Evolutionary conservation across 2,113 vertebrate genomes (phyloP).

Genomic region (Anas platyrhynchos): DNA sequence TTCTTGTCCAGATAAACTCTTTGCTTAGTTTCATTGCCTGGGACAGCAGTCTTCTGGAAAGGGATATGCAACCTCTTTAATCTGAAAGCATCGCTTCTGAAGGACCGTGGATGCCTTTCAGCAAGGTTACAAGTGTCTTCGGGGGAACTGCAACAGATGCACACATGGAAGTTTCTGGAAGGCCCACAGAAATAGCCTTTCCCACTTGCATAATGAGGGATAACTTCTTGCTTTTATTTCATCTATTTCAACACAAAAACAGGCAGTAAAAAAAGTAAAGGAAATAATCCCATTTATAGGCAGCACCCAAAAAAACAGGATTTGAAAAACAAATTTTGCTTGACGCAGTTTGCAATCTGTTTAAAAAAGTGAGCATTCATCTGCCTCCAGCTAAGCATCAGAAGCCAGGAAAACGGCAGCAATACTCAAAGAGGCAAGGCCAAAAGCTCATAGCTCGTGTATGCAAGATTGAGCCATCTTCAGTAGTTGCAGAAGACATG

Average conservation of each 20-base stretch:
- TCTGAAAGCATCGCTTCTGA: neutral
- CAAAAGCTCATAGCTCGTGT: conserved; percentile 2
- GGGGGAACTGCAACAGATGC: neutral
- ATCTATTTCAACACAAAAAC: neutral
- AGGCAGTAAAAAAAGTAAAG: neutral
- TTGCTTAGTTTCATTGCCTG: neutral
- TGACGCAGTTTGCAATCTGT: neutral
- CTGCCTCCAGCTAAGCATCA: conserved; percentile 32
- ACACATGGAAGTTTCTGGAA: conserved; percentile 6
- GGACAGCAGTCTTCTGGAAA: neutral
- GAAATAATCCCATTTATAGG: conserved; percentile 2
- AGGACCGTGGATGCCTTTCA: neutral
- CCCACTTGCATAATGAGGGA: neutral
- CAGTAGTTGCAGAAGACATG: conserved; percentile 31
- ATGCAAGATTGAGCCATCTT: conserved; percentile 38
- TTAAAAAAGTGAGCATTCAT: neutral
- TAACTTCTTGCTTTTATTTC: neutral
- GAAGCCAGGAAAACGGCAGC: conserved; percentile 21
- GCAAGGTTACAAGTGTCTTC: neutral
- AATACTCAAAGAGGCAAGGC: conserved; percentile 14
- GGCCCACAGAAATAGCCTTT: conserved; percentile 1
- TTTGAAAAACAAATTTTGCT: neutral
- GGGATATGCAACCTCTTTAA: neutral
- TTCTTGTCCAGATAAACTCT: neutral
- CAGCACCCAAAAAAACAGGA: neutral